Evolutionary conservation across 1,140 invertebrate genomes (phyloP), one percentile per base, ranked within the genome.

Genomic region (Sitophilus oryzae): DNA sequence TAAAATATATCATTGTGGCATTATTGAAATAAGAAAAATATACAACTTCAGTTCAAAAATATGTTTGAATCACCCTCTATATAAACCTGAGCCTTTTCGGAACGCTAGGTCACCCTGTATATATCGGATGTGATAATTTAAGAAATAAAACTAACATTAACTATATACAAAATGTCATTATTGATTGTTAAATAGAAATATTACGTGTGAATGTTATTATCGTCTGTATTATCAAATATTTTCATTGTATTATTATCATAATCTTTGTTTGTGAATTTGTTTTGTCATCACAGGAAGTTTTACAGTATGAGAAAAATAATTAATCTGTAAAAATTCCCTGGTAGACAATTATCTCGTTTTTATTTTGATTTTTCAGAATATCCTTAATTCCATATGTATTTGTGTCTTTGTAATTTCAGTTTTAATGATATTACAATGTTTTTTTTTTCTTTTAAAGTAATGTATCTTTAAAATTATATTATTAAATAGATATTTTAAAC

Each of bases 341-440:
- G 25, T 30, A 6, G 25, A 30, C 11, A 11, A 30, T 11, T 30
- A 6, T 5, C 11, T 30, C 11, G 25, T 45, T 14, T 45, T 23
- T 49, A 18, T 49, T 49, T 37, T 49, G 47, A 22, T 49, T 49
- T 49, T 49, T 21, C 34, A 38, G 37, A 49, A 49, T 49, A 3
- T 19, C 11, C 11, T 38, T 35, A 21, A 6, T n/a, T n/a, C 36
- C 9, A 11, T n/a, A n/a, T 8, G n/a, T 38, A 15, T 38, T 34
- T 38, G 20, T 49, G 34, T 19, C 47, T 38, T 49, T 49, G 47
- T 49, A 49, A 49, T 49, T 38, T 49, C 47, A 37, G 47, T 49
- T 49, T 38, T 49, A 49, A 14, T 38, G 47, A 49, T 25, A 20
- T 49, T 49, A 19, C 47, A 36, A 34, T 49, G 47, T 49, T 49